phyloP scores from a whole-genome alignment of 2,797 vertebrate species.

The Ambastaia sidthimunki region DNA sequence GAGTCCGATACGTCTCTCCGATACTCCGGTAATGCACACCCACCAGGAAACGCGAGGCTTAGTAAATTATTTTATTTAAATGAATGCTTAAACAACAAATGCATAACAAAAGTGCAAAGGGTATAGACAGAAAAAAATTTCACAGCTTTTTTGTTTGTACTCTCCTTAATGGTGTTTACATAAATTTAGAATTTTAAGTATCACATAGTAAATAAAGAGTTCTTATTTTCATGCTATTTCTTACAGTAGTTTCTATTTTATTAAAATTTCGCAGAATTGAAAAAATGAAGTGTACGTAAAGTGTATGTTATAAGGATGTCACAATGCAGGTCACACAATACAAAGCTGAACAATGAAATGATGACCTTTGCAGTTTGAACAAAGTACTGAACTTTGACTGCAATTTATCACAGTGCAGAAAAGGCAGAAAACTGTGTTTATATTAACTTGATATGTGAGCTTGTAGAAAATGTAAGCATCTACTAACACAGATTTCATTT shows the following conservation, averaged over 20 bases:
- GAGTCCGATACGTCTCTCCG: neutral
- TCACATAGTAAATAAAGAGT: neutral
- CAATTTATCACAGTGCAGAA: neutral
- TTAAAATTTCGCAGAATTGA: no score
- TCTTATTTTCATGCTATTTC: neutral
- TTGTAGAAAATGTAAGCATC: neutral
- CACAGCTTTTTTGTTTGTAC: no score
- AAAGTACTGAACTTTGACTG: constrained; percentile 4
- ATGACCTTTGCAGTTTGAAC: constrained; percentile 15
- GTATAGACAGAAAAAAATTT: no score
- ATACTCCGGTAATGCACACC: neutral
- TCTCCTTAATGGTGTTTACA: no score
- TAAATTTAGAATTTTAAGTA: no score
- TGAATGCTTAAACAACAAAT: no score
- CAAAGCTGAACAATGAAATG: neutral
- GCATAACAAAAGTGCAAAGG: no score
- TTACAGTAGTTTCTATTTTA: neutral
- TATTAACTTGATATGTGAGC: neutral
- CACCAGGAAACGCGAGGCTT: neutral
- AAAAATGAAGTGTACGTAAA: neutral
- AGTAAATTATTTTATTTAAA: neutral
- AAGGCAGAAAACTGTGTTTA: no score
- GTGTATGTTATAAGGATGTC: neutral
- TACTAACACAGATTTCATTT: neutral
- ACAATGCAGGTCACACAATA: neutral